phyloP scores from a whole-genome alignment of 2,113 vertebrate species.

The Pseudorectes ferrugineus region DNA sequence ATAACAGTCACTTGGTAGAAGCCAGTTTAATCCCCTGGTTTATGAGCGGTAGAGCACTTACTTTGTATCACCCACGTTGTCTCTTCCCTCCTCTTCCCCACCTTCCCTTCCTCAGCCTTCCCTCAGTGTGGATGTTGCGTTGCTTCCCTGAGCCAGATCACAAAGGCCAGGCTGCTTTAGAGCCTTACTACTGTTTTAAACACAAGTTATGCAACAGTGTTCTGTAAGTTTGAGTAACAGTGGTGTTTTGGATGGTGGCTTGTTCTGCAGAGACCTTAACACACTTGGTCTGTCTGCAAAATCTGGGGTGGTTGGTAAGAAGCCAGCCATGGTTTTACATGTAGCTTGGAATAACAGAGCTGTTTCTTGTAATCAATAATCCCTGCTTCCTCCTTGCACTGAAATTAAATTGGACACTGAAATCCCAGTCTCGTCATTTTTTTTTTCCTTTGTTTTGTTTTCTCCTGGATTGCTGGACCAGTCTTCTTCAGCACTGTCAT shows the following conservation, averaged over 20 bases:
- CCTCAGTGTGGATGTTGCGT: neutral
- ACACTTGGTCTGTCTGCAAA: neutral
- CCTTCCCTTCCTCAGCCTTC: neutral
- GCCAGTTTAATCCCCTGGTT: neutral
- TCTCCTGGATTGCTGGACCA: neutral
- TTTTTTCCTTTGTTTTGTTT: neutral
- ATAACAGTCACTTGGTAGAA: neutral
- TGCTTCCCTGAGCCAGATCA: neutral
- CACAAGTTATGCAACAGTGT: neutral
- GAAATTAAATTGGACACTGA: constrained; percentile 44
- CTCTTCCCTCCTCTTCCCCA: neutral
- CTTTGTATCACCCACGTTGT: neutral
- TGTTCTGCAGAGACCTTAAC: neutral
- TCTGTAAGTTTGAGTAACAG: neutral
- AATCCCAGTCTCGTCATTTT: neutral
- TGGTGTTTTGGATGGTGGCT: neutral
- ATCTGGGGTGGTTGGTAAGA: neutral
- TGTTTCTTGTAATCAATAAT: constrained; percentile 32
- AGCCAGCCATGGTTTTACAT: constrained; percentile 4
- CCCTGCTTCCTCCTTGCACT: constrained; percentile 45
- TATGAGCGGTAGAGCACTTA: neutral
- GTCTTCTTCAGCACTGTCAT: neutral
- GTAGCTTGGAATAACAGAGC: constrained; percentile 30
- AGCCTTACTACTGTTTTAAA: constrained; percentile 13
- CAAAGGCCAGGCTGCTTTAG: neutral